These are phyloP conservation scores for Isurus oxyrinchus DNA, from an alignment of 2,113 vertebrate genomes.

Conservation along the genomic window DNA sequence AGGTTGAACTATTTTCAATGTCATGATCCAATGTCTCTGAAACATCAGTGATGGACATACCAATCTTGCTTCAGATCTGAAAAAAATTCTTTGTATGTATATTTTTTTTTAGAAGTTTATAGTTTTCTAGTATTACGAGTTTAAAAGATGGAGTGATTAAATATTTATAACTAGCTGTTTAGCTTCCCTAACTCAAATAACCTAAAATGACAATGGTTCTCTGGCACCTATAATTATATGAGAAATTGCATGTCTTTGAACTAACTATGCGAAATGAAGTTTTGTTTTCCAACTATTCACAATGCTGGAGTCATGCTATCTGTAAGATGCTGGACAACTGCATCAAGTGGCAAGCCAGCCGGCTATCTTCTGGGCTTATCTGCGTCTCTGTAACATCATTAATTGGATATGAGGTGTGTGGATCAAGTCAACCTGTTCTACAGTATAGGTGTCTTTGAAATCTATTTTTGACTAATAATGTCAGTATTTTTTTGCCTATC, in stretches of 20 bases:
- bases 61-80: not conserved
- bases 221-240: not conserved
- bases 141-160: not conserved
- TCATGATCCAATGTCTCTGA: not conserved
- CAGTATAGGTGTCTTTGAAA: not conserved
- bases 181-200: not conserved
- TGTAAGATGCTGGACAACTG: not conserved
- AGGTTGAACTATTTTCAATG: not conserved
- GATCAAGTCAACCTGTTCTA: not conserved
- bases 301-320: not conserved
- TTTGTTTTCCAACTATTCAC: not conserved
- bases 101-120: not conserved
- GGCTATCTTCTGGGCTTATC: not conserved
- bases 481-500: not conserved
- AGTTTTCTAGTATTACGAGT: not conserved
- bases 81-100: not conserved
- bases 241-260: not conserved
- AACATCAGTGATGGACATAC: not conserved
- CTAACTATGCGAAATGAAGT: not conserved
- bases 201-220: not conserved
- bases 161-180: not conserved
- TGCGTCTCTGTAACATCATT: not conserved
- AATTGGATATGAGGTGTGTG: not conserved
- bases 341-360: not conserved
- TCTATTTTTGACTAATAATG: not conserved